Base-by-base conservation (phyloP, 1,140 invertebrate genomes). In the Drosophila novamexicana region DNA sequence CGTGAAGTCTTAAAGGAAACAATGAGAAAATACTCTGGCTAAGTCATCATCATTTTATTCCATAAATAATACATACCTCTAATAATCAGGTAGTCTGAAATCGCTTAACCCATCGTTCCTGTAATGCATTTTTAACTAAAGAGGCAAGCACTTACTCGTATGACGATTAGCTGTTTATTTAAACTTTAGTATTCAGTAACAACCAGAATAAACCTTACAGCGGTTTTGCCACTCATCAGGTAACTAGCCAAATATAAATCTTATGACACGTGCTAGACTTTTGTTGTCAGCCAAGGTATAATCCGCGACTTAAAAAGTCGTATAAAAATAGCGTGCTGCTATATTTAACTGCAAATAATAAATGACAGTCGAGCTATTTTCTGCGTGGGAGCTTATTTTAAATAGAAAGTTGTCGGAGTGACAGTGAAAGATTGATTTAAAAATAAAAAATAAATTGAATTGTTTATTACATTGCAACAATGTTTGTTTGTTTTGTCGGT, bases 381-480 rank as follows among this genome's bases (percentile, higher is more conserved):
- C 49, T 36, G 45, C 47, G 29, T 18, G 47, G 47, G 10, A 34
- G 14, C 16, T 9, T 57, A 57, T 14, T 32, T 14, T 29, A 42
- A 54, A 64, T 53, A 22, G 37, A 64, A 64, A 56, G 2, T 45
- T 32, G 37, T 53, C 9, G 0, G 2, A 0, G n/a, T 2, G 7
- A 34, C 12, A 72, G 44, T 71, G 32, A 66, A 72, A 72, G 39
- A 39, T 49, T 14, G 45, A n/a, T 71, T 77, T 78, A 67, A 63
- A 73, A 84, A 79, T 82, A 70, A 72, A 85, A 85, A 86, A 82
- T 68, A 68, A 88, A 80, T 77, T 75, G 71, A 75, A 86, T 78
- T 69, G 58, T 86, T 81, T 83, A 86, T 69, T 74, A 79, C 61
- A 68, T 75, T 73, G 57, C 67, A 75, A 68, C 75, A 79, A 66